Conservation (phyloP, 2,888 invertebrate genomes). For the Leptarthrus brevirostris region DNA sequence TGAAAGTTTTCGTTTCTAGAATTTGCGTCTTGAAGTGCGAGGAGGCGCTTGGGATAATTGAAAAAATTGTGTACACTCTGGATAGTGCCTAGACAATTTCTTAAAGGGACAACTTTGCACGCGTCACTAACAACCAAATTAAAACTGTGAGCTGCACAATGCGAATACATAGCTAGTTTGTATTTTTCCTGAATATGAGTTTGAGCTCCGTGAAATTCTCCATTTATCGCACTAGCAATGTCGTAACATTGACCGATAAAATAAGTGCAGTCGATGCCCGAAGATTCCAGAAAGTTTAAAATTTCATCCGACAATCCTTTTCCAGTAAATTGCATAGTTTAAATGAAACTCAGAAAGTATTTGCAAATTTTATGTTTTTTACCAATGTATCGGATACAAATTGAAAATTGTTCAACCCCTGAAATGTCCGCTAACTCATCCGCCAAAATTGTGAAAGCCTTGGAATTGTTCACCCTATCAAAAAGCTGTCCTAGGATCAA, state of each 20-base stretch:
- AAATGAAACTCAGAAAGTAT: too few relatives aligned
- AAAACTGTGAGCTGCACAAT: slow-evolving; percentile 25
- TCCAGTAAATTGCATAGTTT: too few relatives aligned
- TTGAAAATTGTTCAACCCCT: too few relatives aligned
- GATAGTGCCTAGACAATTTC: slow-evolving; percentile 9
- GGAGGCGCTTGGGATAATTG: slow-evolving; percentile 18
- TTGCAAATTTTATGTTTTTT: too few relatives aligned
- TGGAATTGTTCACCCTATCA: too few relatives aligned
- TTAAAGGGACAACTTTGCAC: slow-evolving; percentile 1
- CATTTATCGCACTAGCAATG: slow-evolving; percentile 34
- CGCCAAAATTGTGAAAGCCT: too few relatives aligned
- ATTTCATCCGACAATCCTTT: too few relatives aligned
- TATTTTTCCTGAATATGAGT: slow-evolving; percentile 17
- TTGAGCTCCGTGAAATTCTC: slow-evolving; percentile 46
- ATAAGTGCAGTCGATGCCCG: too few relatives aligned
- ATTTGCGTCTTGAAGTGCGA: slow-evolving; percentile 15
- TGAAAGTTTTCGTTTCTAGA: background rate
- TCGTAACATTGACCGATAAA: slow-evolving; percentile 51
- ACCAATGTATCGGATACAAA: too few relatives aligned
- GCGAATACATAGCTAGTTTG: slow-evolving; percentile 10
- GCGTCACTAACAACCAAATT: slow-evolving; percentile 1
- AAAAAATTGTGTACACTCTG: slow-evolving; percentile 23
- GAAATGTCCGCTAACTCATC: too few relatives aligned
- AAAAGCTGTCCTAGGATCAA: too few relatives aligned
- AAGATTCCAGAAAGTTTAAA: too few relatives aligned